Conservation (phyloP, 2,888 invertebrate species). For the Epinotia bilunana region DNA sequence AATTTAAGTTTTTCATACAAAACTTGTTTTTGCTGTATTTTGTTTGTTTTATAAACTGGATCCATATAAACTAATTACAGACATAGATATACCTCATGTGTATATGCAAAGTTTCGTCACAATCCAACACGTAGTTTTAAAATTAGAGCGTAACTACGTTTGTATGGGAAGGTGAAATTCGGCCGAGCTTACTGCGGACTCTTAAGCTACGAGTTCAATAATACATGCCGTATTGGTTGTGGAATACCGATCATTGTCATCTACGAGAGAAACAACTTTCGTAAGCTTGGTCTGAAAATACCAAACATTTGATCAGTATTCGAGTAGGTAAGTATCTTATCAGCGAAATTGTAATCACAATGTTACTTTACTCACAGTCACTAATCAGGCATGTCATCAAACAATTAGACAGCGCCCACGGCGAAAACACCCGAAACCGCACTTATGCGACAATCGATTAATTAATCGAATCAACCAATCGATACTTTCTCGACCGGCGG, state of each 20-base stretch:
- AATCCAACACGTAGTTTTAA: too few relatives aligned
- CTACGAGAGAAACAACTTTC: background rate
- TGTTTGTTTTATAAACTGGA: too few relatives aligned
- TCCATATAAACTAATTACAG: too few relatives aligned
- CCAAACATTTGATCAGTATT: background rate
- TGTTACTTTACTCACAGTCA: conserved; percentile 13
- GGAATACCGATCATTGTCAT: background rate
- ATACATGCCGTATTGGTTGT: background rate
- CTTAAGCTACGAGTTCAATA: too few relatives aligned
- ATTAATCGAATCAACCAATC: conserved; percentile 55
- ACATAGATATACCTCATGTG: too few relatives aligned
- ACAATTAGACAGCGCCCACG: conserved; percentile 39
- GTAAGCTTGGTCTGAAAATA: background rate
- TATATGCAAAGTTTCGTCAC: too few relatives aligned
- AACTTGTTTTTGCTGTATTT: too few relatives aligned
- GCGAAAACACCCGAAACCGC: conserved; percentile 38
- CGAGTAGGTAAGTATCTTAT: background rate
- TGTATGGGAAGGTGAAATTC: too few relatives aligned
- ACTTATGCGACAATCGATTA: conserved; percentile 39
- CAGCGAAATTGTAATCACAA: background rate
- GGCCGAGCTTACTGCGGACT: too few relatives aligned
- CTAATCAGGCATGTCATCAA: conserved; percentile 40
- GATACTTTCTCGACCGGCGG: conserved; percentile 65
- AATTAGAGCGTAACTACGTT: too few relatives aligned
- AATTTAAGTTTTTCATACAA: too few relatives aligned